Base-by-base conservation (phyloP, 2,888 invertebrate species). In the Melikaiella ostensackeni region DNA sequence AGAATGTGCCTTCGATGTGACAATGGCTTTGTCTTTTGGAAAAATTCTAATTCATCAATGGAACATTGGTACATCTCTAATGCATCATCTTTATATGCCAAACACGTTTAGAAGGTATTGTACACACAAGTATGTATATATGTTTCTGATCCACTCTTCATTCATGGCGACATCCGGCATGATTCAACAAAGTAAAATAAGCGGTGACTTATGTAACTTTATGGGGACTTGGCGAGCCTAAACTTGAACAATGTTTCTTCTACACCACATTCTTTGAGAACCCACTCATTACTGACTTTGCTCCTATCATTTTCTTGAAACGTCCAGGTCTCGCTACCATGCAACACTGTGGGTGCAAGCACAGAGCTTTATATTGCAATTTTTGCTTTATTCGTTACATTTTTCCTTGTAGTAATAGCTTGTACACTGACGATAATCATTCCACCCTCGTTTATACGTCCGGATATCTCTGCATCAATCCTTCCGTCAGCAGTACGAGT, bases 81-180 rank as follows among this genome's bases (percentile, higher is more conserved):
- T 50, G 70, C 46, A 70, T n/a, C 30, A 50, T 84, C 82, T 86
- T 82, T 81, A 80, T 86, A 86, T 88, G 85, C 88, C 77, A 81
- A 80, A 81, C 87, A 86, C 86, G 86, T 85, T 84, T 84, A 79
- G 79, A 80, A 81, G 83, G 75, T 78, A 77, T 77, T 77, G 74
- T 78, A 66, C 81, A 16, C 77, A 75, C 77, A 81, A 78, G 50
- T 70, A 30, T 30, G 50, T 70, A 30, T 30, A 77, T 78, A 80
- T 81, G 82, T 81, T 82, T 83, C 83, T 80, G 70, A 50, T 50
- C 70, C 81, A 82, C 80, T 70, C 79, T 79, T 82, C 80, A 82
- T 85, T 87, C 89, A 89, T 86, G 86, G 90, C 89, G 91, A 91
- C 90, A 91, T 91, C 90, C 91, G 90, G 91, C 87, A 87, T 89